A percentile compares a stretch with the other conserved stretches of the same genome.
phyloP scores from a whole-genome alignment of 53 echinoderm and acorn worm species.

The Holothuria leucospilota region DNA sequence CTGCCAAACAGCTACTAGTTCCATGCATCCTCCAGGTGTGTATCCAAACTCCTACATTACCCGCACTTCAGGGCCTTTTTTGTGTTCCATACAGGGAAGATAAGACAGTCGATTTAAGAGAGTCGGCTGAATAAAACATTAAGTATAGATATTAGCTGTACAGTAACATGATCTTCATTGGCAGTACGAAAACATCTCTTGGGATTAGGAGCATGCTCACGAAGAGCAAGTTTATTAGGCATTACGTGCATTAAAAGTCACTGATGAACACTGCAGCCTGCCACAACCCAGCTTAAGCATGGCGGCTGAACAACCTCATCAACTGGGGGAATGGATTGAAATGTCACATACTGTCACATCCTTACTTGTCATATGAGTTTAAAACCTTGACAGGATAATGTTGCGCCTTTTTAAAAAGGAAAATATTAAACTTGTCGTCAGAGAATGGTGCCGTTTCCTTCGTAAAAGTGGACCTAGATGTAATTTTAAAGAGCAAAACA shows the following conservation, averaged over 20 bases:
- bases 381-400: too few relatives aligned
- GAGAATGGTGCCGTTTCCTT: too few relatives aligned
- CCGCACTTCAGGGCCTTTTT: conserved; percentile 14
- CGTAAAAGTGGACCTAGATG: too few relatives aligned
- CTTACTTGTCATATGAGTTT: neutral
- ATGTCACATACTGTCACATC: conserved; percentile 35
- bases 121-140: conserved; percentile 6
- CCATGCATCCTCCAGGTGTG: too few relatives aligned
- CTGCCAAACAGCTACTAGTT: too few relatives aligned
- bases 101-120: neutral
- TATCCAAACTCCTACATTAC: neutral
- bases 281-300: conserved; percentile 25
- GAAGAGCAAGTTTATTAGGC: conserved; percentile 29
- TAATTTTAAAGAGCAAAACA: too few relatives aligned
- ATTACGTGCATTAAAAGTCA: conserved; percentile 42
- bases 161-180: conserved; percentile 27
- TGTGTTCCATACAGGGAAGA: neutral
- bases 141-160: neutral
- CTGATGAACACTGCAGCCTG: conserved; percentile 2
- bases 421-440: too few relatives aligned
- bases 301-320: conserved; percentile 1
- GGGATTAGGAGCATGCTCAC: neutral
- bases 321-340: conserved; percentile 36
- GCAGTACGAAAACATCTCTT: neutral
- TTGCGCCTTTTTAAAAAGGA: too few relatives aligned